Evolutionary conservation across 2,113 vertebrate genomes (phyloP).

Genomic region (Regulus satrapa): DNA sequence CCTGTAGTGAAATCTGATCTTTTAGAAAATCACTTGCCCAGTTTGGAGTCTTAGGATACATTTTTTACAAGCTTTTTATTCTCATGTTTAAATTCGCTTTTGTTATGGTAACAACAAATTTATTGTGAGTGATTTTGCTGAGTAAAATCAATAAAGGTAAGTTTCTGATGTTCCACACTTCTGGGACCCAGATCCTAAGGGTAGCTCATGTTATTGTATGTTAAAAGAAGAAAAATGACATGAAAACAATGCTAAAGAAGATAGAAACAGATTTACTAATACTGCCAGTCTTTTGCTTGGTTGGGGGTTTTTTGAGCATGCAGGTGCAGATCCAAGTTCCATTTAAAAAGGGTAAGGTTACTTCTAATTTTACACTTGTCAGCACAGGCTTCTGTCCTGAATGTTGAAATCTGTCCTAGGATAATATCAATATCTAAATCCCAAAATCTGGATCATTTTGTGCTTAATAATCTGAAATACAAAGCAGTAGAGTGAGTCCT

Average conservation of each 20-base stretch:
- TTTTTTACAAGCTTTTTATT: neutral
- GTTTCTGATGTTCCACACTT: neutral
- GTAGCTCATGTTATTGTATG: neutral
- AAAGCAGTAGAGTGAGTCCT: neutral
- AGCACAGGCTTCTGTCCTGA: neutral
- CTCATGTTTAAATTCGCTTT: neutral
- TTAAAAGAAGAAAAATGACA: neutral
- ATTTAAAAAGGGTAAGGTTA: neutral
- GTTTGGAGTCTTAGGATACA: neutral
- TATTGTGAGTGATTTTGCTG: neutral
- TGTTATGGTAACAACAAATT: neutral
- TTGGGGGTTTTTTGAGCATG: neutral
- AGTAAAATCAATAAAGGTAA: neutral
- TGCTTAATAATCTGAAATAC: neutral
- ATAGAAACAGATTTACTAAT: neutral
- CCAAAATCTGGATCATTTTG: neutral
- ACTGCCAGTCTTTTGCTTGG: neutral
- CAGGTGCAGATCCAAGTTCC: neutral
- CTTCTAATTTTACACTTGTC: neutral
- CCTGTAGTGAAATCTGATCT: neutral
- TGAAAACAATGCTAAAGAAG: neutral
- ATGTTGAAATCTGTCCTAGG: neutral
- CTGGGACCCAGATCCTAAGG: neutral
- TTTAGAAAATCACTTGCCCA: neutral
- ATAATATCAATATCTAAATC: neutral